Base-by-base conservation (phyloP, 1,140 invertebrate species). In the Heterodera schachtii region DNA sequence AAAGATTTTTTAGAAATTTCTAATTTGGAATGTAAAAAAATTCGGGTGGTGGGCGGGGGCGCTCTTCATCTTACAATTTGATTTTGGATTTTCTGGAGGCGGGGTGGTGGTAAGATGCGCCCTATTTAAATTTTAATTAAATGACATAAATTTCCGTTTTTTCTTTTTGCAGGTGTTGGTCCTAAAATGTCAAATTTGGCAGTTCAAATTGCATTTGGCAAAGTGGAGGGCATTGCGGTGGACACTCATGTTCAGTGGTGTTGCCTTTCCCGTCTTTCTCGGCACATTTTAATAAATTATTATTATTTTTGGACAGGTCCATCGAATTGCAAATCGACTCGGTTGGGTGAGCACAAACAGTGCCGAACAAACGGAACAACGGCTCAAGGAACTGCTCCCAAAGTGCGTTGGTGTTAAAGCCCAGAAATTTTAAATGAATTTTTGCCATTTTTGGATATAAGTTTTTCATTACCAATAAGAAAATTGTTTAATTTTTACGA, bases 181-280 rank as follows among this genome's bases (percentile, higher is more conserved):
- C 78, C 79, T 44, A 86, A 86, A 74, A 87, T 87, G 73, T 76
- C 75, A 44, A 81, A 86, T 80, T 84, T 86, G 67, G 78, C 80
- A 11, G 31, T 86, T 79, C 52, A 80, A 47, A 84, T 84, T 31
- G 75, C 84, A 47, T 86, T 86, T 71, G 74, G 85, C 73, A n/a
- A 47, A 31, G 47, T 41, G 7, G 80, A 82, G 75, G 73, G 83
- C 19, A 88, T 86, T 64, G 86, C 73, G 11, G 84, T 88, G 4
- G 84, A 86, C 70, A 87, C 73, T n/a, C 86, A 87, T 66, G 86
- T 84, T 46, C 21, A n/a, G 19, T 64, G 7, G 13, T 16, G 8
- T n/a, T 60, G n/a, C 31, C 8, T 46, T 75, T 75, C 64, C 11
- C 43, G 11, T 47, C 41, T 75, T 47, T 75, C 1, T 11, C 41